phyloP scores from a whole-genome alignment of 2,888 invertebrate genomes.

The Agrotis clavis region DNA sequence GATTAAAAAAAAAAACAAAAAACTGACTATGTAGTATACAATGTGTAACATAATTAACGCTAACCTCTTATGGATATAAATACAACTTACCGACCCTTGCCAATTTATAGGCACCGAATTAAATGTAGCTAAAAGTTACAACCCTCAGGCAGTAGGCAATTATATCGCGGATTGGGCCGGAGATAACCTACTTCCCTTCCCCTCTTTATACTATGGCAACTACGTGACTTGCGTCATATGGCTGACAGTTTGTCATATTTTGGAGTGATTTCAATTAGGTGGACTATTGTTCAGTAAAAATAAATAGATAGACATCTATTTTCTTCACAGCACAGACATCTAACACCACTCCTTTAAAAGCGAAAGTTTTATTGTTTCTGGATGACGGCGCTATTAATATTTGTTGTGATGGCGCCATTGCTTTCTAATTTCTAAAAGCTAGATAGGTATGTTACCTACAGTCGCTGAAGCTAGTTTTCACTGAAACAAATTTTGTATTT shows the following conservation, averaged over 20 bases:
- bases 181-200: no score
- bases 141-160: no score
- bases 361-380: neutral
- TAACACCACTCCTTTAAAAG: neutral
- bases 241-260: neutral
- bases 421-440: slow-evolving; percentile 10
- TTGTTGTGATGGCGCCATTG: neutral
- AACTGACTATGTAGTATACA: no score
- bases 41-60: no score
- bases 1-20: no score
- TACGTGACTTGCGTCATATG: neutral
- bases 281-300: neutral
- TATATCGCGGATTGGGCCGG: no score
- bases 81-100: no score
- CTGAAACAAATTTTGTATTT: neutral
- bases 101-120: no score
- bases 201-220: no score
- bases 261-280: neutral
- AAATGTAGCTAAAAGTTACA: no score
- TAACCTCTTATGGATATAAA: no score
- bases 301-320: neutral
- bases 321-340: neutral
- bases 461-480: neutral
- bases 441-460: neutral
- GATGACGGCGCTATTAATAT: neutral